phyloP scores from a whole-genome alignment of 1,140 invertebrate species.

The Drosophila pseudoananassae region DNA sequence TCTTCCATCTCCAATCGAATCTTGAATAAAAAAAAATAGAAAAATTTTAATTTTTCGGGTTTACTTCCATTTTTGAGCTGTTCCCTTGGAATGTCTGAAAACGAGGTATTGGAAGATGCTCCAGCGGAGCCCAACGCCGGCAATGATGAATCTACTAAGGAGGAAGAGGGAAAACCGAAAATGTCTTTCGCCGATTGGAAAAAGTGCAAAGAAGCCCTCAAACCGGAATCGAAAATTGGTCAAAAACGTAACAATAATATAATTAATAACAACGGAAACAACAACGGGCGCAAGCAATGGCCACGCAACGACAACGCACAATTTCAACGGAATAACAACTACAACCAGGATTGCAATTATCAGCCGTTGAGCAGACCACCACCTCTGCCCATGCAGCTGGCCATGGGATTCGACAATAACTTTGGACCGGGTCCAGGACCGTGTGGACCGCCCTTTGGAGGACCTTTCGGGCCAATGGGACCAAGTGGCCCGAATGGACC shows the following conservation, averaged over 20 bases:
- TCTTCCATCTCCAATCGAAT: slow-evolving; percentile 1
- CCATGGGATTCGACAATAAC: slow-evolving; percentile 47
- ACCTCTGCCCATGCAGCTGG: slow-evolving; percentile 59
- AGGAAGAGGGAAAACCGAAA: slow-evolving; percentile 25
- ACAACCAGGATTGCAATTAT: slow-evolving; percentile 26
- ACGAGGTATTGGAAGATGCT: slow-evolving; percentile 6
- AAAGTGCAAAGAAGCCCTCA: slow-evolving; percentile 59
- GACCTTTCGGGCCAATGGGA: slow-evolving; percentile 25
- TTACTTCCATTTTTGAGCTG: not conserved
- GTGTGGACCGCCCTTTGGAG: slow-evolving; percentile 18
- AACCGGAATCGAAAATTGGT: slow-evolving; percentile 26
- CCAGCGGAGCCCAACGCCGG: not conserved
- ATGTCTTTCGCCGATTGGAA: slow-evolving; percentile 78
- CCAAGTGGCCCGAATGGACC: not conserved
- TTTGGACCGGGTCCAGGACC: slow-evolving; percentile 50
- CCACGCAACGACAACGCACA: slow-evolving; percentile 23
- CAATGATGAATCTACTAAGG: slow-evolving; percentile 1
- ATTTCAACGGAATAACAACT: slow-evolving; percentile 8
- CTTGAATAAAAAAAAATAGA: not conserved
- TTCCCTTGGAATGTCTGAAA: slow-evolving; percentile 29
- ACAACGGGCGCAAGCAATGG: slow-evolving; percentile 32
- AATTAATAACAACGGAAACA: slow-evolving; percentile 21
- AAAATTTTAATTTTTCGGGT: not conserved
- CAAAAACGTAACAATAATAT: slow-evolving; percentile 24
- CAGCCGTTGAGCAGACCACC: slow-evolving; percentile 54